A percentile compares a stretch with the other conserved stretches of the same genome.
These are phyloP conservation scores for Bostrychus sinensis DNA, from an alignment of 2,113 vertebrate species.

Conservation along the genomic window DNA sequence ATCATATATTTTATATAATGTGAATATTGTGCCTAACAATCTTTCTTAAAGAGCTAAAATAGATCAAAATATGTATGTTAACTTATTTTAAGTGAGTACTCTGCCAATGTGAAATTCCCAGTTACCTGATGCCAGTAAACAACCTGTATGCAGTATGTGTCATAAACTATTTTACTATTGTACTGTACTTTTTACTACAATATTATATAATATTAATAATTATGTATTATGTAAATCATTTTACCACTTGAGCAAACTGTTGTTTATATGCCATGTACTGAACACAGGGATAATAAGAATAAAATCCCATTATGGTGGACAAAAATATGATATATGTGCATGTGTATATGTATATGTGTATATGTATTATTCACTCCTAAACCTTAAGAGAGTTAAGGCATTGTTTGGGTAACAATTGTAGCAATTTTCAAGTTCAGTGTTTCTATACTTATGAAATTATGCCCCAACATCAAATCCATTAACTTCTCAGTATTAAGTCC, in stretches of 20 bases:
- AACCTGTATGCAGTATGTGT: conserved; percentile 14
- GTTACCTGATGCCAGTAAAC: conserved; percentile 18
- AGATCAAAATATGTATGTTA: conserved; percentile 4
- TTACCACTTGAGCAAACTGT: not conserved
- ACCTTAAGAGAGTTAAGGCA: not conserved
- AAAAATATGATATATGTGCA: not conserved
- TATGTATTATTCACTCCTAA: no score
- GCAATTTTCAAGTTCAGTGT: not conserved
- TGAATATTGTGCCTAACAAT: conserved; percentile 33
- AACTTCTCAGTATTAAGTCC: not conserved
- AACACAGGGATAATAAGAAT: not conserved
- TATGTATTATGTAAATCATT: not conserved
- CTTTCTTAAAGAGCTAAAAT: not conserved
- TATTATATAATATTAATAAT: conserved; percentile 11
- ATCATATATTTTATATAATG: conserved; percentile 25
- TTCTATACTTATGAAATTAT: conserved; percentile 1
- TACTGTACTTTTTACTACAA: conserved; percentile 42
- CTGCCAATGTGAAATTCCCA: conserved; percentile 31
- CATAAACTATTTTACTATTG: conserved; percentile 24
- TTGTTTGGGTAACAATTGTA: not conserved
- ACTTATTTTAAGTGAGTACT: conserved; percentile 18
- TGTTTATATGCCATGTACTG: not conserved
- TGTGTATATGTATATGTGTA: no score
- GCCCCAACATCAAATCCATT: not conserved
- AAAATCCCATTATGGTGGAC: not conserved